phyloP scores from a whole-genome alignment of 2,113 vertebrate genomes.

The Gnathonemus longibarbis region DNA sequence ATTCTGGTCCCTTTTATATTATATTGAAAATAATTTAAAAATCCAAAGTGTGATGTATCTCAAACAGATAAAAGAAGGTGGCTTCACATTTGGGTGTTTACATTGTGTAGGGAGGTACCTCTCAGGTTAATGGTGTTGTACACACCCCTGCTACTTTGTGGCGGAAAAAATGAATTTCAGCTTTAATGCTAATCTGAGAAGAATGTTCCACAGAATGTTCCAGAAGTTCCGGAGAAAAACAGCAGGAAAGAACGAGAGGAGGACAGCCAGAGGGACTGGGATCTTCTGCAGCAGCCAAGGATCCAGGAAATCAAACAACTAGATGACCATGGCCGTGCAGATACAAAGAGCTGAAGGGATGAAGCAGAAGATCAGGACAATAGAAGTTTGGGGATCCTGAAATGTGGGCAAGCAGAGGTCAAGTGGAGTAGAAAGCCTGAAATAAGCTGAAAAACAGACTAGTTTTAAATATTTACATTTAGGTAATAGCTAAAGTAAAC shows the following conservation, averaged over 20 bases:
- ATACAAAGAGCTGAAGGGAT: background rate
- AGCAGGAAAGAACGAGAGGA: background rate
- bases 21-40: background rate
- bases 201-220: constrained; percentile 3
- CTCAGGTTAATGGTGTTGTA: background rate
- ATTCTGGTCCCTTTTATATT: background rate
- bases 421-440: background rate
- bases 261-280: background rate
- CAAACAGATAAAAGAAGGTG: background rate
- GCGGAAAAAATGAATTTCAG: background rate
- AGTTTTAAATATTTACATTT: background rate
- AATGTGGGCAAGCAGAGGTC: background rate
- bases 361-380: background rate
- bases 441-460: background rate
- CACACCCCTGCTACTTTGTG: background rate
- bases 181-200: background rate
- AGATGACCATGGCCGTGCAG: background rate
- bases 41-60: background rate
- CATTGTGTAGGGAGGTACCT: background rate
- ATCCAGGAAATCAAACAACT: background rate
- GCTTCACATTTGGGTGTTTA: background rate
- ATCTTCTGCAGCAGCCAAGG: background rate
- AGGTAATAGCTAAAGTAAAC: background rate
- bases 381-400: background rate
- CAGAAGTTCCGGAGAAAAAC: background rate